These are phyloP conservation scores for Campylomormyrus numenius DNA, from an alignment of 2,113 vertebrate species.

Conservation along the genomic window DNA sequence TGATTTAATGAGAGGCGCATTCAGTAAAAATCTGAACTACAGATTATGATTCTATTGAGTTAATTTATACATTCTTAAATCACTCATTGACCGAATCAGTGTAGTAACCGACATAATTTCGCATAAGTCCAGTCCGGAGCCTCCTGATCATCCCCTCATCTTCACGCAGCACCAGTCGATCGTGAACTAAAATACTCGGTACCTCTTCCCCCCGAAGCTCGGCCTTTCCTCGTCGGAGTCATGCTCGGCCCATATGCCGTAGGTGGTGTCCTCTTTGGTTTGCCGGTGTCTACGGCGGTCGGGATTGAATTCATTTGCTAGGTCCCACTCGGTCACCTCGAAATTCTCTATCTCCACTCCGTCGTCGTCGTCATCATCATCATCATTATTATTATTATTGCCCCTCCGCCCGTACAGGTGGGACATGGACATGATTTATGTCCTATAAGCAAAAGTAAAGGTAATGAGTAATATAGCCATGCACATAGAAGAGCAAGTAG, in stretches of 20 bases:
- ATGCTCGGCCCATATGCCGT: constrained; percentile 89
- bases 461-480: not conserved
- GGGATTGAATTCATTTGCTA: constrained; percentile 96
- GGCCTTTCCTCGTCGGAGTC: constrained; percentile 90
- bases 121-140: not conserved
- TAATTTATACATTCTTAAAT: not conserved
- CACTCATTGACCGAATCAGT: not conserved
- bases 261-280: constrained; percentile 88
- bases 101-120: not conserved
- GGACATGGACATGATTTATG: constrained; percentile 78
- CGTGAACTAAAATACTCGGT: constrained; percentile 5
- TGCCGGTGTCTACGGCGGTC: constrained; percentile 83
- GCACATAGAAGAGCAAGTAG: not conserved
- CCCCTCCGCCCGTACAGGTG: constrained; percentile 81
- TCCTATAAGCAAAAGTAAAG: not conserved
- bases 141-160: not conserved
- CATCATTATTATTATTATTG: constrained; percentile 7
- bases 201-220: constrained; percentile 89
- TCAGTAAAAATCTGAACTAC: not conserved
- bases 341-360: constrained; percentile 89
- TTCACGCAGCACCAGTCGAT: not conserved
- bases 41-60: not conserved
- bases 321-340: constrained; percentile 92
- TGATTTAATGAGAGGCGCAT: not conserved
- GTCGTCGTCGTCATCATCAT: constrained; percentile 62